phyloP scores from a whole-genome alignment of 2,888 invertebrate species.

The Agrenia bidenticulata region DNA sequence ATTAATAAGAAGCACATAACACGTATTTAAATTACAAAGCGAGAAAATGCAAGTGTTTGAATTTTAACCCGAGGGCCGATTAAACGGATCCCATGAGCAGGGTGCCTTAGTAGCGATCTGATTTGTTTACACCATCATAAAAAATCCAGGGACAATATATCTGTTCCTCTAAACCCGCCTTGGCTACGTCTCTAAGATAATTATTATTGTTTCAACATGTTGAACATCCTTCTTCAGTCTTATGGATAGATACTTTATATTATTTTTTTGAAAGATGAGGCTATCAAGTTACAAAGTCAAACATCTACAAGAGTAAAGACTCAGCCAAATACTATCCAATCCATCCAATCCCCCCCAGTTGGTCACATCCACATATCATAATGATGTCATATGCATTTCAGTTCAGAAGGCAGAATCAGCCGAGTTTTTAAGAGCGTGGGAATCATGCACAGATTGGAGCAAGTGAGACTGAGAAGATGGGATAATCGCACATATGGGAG shows the following conservation, averaged over 20 bases:
- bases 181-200: neutral
- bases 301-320: no score
- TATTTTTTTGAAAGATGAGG: constrained; percentile 12
- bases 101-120: no score
- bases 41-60: no score
- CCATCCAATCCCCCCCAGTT: neutral
- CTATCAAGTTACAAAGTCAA: constrained; percentile 11
- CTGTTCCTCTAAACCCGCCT: neutral
- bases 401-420: neutral
- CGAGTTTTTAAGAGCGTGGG: constrained; percentile 42
- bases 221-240: no score
- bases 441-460: constrained; percentile 45
- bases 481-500: constrained; percentile 32
- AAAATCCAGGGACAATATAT: neutral
- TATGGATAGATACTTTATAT: no score
- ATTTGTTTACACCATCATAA: no score
- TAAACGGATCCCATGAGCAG: no score
- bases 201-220: no score
- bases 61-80: no score
- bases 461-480: constrained; percentile 15
- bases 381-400: neutral
- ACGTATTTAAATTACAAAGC: no score
- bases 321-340: no score
- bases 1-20: no score
- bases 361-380: constrained; percentile 4